A percentile compares a stretch with the other conserved stretches of the same genome.
Evolutionary conservation across 2,113 vertebrate genomes (phyloP).

Genomic region (Neoarius graeffei): DNA sequence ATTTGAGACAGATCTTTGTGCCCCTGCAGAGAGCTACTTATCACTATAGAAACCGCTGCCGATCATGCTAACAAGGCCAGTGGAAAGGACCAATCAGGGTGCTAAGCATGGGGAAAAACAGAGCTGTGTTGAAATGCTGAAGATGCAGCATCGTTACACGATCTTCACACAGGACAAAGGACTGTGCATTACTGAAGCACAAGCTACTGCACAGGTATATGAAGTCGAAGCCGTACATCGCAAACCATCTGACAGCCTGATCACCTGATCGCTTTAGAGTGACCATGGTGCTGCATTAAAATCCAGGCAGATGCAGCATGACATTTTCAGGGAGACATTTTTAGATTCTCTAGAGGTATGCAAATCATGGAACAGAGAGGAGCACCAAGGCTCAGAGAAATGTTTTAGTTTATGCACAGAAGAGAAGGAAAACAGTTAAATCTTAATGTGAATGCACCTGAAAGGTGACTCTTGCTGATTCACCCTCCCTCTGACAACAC

Average conservation of each 20-base stretch:
- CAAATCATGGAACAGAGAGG: conserved; percentile 26
- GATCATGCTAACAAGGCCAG: conserved; percentile 49
- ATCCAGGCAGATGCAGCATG: neutral
- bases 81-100: conserved; percentile 27
- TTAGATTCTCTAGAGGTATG: conserved; percentile 14
- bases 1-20: conserved; percentile 59
- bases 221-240: neutral
- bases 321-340: conserved; percentile 19
- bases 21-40: conserved; percentile 60
- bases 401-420: conserved; percentile 30
- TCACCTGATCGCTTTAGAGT: conserved; percentile 15
- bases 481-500: neutral
- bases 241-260: conserved; percentile 1
- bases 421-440: conserved; percentile 9
- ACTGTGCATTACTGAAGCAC: neutral
- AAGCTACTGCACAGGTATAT: neutral
- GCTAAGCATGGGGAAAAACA: neutral
- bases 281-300: conserved; percentile 7
- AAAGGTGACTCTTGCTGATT: conserved; percentile 33
- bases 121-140: neutral
- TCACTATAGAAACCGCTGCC: conserved; percentile 69
- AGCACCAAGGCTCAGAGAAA: neutral
- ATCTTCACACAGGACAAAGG: neutral
- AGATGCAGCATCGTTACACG: neutral
- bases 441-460: conserved; percentile 23